Conservation (phyloP, 2,888 invertebrate species). For the Drepana falcataria region DNA sequence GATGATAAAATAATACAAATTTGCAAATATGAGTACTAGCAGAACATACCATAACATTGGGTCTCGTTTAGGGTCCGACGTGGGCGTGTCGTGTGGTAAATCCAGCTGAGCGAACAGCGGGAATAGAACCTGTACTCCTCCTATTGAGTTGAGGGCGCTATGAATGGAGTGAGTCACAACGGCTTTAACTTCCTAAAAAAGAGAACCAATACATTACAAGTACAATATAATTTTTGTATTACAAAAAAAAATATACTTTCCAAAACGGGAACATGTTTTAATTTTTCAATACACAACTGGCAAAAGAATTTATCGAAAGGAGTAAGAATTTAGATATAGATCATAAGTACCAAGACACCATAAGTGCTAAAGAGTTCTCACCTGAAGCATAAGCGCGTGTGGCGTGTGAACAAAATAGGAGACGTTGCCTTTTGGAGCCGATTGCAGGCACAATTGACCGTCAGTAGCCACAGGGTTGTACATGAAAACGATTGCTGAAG, state of each 20-base stretch:
- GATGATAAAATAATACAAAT: background rate
- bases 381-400: constrained; percentile 99
- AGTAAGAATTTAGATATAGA: no score
- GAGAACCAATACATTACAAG: constrained; percentile 8
- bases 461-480: constrained; percentile 99
- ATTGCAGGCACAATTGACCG: constrained; percentile 98
- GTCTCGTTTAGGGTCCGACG: constrained; percentile 90
- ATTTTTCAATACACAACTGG: no score
- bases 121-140: constrained; percentile 98
- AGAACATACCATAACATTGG: constrained; percentile 89
- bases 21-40: constrained; percentile 7
- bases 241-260: no score
- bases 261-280: no score
- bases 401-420: constrained; percentile 99
- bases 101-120: constrained; percentile 98
- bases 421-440: constrained; percentile 97
- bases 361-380: constrained; percentile 48
- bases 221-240: no score
- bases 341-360: constrained; percentile 27
- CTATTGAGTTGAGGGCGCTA: constrained; percentile 98
- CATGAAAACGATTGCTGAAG: constrained; percentile 98
- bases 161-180: constrained; percentile 99
- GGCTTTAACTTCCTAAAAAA: constrained; percentile 96
- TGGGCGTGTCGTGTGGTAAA: constrained; percentile 91
- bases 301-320: no score